A percentile compares a stretch with the other conserved stretches of the same genome.
These are phyloP conservation scores for Pongo abelii DNA, from an alignment of 2,113 vertebrate species.

Conservation along the genomic window DNA sequence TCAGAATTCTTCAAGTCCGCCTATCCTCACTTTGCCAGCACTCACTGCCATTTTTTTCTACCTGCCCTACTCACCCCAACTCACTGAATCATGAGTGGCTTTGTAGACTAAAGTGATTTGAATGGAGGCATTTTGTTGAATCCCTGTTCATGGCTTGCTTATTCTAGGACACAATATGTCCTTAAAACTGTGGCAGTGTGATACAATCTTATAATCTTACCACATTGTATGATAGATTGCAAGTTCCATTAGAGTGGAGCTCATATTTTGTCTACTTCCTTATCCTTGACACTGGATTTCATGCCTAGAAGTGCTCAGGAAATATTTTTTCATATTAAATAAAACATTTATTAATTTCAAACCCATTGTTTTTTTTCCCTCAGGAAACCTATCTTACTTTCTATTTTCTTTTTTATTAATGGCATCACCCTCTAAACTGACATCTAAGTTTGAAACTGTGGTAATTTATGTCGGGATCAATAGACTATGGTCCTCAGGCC, in stretches of 20 bases:
- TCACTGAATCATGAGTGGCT: not conserved
- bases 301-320: not conserved
- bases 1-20: not conserved
- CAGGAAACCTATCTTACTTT: not conserved
- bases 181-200: not conserved
- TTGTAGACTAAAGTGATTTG: not conserved
- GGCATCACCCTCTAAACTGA: not conserved
- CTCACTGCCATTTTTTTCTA: not conserved
- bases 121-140: not conserved
- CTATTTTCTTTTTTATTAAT: not conserved
- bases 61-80: not conserved
- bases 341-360: not conserved
- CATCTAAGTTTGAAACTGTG: not conserved
- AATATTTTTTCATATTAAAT: not conserved
- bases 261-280: not conserved
- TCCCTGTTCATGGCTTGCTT: not conserved
- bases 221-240: not conserved
- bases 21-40: not conserved
- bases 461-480: not conserved
- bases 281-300: not conserved
- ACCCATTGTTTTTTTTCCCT: not conserved
- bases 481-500: not conserved
- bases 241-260: not conserved
- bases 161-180: not conserved
- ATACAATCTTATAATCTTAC: not conserved